Base-by-base conservation (phyloP, 2,797 vertebrate genomes). In the Paguma larvata region DNA sequence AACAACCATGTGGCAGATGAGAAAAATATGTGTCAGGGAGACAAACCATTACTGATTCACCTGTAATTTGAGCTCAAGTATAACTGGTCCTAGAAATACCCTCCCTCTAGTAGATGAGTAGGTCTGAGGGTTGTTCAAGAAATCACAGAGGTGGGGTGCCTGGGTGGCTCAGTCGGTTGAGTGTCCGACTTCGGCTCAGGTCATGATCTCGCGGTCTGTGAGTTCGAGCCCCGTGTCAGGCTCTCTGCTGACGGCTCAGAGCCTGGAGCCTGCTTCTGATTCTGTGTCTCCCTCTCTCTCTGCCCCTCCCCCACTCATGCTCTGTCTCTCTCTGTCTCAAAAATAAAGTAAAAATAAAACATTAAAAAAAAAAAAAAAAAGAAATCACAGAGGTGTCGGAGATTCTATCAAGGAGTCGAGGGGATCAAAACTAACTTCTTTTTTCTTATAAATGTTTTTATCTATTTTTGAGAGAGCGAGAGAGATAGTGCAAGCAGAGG, bases 61-160 rank as follows among this genome's bases (percentile, higher is more conserved):
- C 21, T 83, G 19, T 14, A 65, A 89, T 94, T 89, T 83, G 41
- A 90, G 44, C 44, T 82, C 23, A 30, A 56, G 46, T 82, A 19
- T 68, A 15, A 46, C 12, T 92, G 67, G 21, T 14, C 18, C 16
- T 48, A 67, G 27, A 83, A 67, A 3, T 25, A 41, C 19, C 9
- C 7, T 48, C 7, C 41, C 4, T 85, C 25, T 7, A 56, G 32
- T 4, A 32, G 0, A 16, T 83, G 46, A 38, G 8, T 19, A 34
- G 44, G 51, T 70, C 13, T 44, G 10, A 62, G 46, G 32, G 18
- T 11, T 67, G 5, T 79, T 12, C 16, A 84, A 25, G 41, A 3
- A 21, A 80, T 70, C 2, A 5, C 21, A 0, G 2, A 15, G 7
- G 2, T 32, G 11, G 38, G 38, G 38, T 38, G 38, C 38, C 38